phyloP scores from a whole-genome alignment of 2,113 vertebrate species.

The Corythornis vintsioides region DNA sequence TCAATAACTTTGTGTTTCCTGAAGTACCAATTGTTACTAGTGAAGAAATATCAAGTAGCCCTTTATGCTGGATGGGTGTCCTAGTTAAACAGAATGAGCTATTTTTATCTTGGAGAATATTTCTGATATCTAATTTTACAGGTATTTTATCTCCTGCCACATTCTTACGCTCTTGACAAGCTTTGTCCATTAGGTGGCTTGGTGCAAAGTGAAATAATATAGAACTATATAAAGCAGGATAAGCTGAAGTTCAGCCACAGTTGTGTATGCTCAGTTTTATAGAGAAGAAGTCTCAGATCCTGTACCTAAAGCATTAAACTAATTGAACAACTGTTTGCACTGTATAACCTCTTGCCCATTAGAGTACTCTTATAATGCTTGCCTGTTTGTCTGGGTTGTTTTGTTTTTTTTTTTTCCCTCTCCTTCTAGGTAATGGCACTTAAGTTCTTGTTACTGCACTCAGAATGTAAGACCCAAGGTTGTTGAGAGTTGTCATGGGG shows the following conservation, averaged over 20 bases:
- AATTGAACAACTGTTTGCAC: background rate
- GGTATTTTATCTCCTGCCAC: background rate
- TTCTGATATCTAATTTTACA: background rate
- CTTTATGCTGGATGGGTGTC: background rate
- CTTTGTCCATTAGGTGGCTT: background rate
- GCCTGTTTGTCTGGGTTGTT: background rate
- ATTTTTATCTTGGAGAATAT: background rate
- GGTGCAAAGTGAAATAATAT: background rate
- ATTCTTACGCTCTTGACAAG: background rate
- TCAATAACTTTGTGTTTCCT: background rate
- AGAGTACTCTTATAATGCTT: background rate
- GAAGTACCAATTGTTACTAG: background rate
- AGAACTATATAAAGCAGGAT: background rate
- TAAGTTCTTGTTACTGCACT: conserved; percentile 19
- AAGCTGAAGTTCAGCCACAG: background rate
- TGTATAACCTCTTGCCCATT: background rate
- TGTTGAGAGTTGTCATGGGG: background rate
- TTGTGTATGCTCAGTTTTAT: background rate
- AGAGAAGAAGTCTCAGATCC: background rate
- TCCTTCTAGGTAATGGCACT: conserved; percentile 14
- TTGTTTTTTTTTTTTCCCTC: background rate
- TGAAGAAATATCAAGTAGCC: background rate
- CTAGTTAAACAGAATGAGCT: background rate
- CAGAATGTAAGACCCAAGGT: background rate
- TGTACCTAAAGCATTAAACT: background rate